Conservation (phyloP, 2,888 invertebrate genomes). For the Trachelus iudaicus region DNA sequence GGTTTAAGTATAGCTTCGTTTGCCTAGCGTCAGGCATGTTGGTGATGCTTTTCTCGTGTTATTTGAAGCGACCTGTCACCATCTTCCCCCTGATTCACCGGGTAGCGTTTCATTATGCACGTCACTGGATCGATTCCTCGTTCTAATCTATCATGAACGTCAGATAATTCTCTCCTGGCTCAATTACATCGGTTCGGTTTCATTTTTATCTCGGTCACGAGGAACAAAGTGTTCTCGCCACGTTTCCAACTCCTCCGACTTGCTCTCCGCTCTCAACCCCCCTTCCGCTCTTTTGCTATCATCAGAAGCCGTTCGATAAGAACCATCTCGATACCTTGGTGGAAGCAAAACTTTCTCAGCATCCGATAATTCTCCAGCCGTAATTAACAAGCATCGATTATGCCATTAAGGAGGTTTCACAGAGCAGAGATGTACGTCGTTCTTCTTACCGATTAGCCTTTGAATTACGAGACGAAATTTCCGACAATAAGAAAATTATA, state of each 20-base stretch:
- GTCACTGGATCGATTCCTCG: background rate
- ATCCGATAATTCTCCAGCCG: slow-evolving; percentile 8
- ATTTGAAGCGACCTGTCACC: background rate
- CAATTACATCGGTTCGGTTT: slow-evolving; percentile 4
- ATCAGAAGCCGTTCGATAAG: background rate
- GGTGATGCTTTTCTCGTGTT: background rate
- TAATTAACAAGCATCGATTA: slow-evolving; percentile 20
- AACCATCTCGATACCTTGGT: background rate
- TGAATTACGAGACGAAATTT: background rate
- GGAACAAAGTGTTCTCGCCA: background rate
- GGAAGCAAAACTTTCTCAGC: slow-evolving; percentile 7
- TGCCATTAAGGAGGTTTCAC: slow-evolving; percentile 9
- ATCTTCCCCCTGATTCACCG: background rate
- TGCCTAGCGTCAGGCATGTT: background rate
- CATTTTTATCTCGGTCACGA: background rate
- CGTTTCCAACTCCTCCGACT: background rate
- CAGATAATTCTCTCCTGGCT: background rate
- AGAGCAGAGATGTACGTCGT: background rate
- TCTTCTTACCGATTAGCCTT: background rate
- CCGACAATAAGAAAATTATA: background rate
- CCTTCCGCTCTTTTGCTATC: background rate
- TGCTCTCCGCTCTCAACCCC: too few relatives aligned
- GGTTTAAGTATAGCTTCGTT: background rate
- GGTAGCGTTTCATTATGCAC: background rate
- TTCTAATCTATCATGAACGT: background rate